A percentile compares a stretch with the other conserved stretches of the same genome.
These are phyloP conservation scores for Leptinotarsa defecta DNA, from an alignment of 1,140 invertebrate genomes.

Conservation along the genomic window DNA sequence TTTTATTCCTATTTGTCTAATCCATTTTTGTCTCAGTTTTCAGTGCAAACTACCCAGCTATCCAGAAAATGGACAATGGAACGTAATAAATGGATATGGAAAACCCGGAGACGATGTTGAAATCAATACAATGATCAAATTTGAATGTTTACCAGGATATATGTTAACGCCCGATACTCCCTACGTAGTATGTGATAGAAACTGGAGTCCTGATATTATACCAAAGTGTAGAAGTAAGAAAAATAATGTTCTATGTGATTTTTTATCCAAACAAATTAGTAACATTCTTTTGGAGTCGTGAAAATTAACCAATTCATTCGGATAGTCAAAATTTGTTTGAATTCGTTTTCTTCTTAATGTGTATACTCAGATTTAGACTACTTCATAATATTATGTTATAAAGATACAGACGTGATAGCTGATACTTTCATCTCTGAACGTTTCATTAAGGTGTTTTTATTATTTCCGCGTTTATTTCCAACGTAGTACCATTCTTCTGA, in stretches of 20 bases:
- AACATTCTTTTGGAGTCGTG: too few relatives aligned
- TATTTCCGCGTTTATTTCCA: too few relatives aligned
- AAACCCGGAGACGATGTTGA: not conserved
- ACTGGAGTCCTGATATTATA: not conserved
- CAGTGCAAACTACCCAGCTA: conserved; percentile 2
- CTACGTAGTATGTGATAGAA: conserved; percentile 10
- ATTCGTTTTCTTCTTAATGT: too few relatives aligned
- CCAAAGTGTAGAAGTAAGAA: conserved; percentile 18
- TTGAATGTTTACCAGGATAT: conserved; percentile 14
- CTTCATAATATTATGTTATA: too few relatives aligned
- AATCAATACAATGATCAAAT: conserved; percentile 6
- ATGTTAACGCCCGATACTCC: not conserved
- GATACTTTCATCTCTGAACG: too few relatives aligned
- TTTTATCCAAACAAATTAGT: too few relatives aligned
- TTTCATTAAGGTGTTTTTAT: too few relatives aligned
- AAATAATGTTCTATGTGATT: not conserved
- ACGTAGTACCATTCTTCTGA: too few relatives aligned
- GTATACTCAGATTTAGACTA: too few relatives aligned
- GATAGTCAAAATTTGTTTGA: too few relatives aligned
- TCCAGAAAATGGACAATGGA: conserved; percentile 13
- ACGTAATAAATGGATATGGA: not conserved
- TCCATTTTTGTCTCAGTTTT: not conserved
- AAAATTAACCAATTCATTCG: too few relatives aligned
- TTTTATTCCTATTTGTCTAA: not conserved
- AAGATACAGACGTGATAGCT: too few relatives aligned